Conservation (phyloP, 2,888 invertebrate species). For the Steinernema carpocapsae region DNA sequence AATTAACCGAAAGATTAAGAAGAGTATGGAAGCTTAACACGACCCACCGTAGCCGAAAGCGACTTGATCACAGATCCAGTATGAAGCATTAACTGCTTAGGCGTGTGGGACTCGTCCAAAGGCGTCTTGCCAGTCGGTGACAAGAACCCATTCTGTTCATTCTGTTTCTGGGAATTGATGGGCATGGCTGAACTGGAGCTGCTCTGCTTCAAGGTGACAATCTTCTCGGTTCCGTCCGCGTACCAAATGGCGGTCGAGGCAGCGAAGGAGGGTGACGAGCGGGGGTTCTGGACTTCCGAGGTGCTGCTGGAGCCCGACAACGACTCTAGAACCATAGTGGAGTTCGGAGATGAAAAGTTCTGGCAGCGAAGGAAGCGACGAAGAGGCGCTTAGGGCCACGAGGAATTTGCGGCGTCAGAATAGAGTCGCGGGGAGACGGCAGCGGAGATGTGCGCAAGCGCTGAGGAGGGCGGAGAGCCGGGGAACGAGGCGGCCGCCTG, state of each 20-base stretch:
- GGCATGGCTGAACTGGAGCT: not conserved
- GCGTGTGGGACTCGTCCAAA: slow-evolving; percentile 53
- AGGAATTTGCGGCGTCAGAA: slow-evolving; percentile 19
- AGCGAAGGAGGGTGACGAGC: not conserved
- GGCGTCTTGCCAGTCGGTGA: slow-evolving; percentile 27
- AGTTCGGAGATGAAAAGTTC: too few relatives aligned
- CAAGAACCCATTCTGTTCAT: slow-evolving; percentile 1
- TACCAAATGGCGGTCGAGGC: not conserved
- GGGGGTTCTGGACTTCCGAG: too few relatives aligned
- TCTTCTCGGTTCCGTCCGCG: slow-evolving; percentile 27
- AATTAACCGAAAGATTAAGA: too few relatives aligned
- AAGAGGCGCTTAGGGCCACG: too few relatives aligned
- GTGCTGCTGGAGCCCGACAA: not conserved
- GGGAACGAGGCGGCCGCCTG: not conserved
- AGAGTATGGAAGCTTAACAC: too few relatives aligned
- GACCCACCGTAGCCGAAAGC: slow-evolving; percentile 55
- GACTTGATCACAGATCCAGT: slow-evolving; percentile 50
- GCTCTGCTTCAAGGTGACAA: not conserved
- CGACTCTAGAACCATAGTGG: slow-evolving; percentile 11
- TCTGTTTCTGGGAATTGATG: not conserved
- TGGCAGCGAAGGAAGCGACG: too few relatives aligned
- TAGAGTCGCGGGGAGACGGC: not conserved
- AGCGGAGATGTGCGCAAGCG: slow-evolving; percentile 16
- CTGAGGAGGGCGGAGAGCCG: not conserved
- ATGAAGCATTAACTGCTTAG: slow-evolving; percentile 55